Percentiles rank a stretch among this genome's conserved stretches.
Evolutionary conservation across 2,888 invertebrate genomes (phyloP).

Genomic region (Vanessa cardui): DNA sequence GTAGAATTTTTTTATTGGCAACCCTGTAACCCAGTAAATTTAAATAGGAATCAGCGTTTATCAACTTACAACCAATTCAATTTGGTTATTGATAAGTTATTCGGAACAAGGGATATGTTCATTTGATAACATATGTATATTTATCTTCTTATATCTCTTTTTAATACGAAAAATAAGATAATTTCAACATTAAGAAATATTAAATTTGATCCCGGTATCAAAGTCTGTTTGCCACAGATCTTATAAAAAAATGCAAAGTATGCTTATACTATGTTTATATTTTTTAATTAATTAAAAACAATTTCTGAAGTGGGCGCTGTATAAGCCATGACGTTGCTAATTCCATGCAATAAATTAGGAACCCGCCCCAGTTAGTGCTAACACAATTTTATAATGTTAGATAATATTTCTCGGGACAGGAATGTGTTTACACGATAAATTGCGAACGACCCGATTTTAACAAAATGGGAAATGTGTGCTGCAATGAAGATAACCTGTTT

Average conservation of each 20-base stretch:
- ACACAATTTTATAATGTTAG: conserved; percentile 30
- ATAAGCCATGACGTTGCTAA: conserved; percentile 20
- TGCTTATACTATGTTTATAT: background rate
- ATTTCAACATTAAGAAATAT: too few relatives aligned
- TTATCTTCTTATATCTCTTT: too few relatives aligned
- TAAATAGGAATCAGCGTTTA: background rate
- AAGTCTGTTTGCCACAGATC: too few relatives aligned
- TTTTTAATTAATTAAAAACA: background rate
- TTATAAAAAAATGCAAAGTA: too few relatives aligned
- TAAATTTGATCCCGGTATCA: too few relatives aligned
- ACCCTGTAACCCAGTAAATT: background rate
- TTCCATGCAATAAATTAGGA: conserved; percentile 28
- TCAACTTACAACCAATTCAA: background rate
- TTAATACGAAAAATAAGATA: too few relatives aligned
- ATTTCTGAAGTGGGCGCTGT: background rate
- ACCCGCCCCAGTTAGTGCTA: conserved; percentile 26
- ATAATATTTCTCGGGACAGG: conserved; percentile 33
- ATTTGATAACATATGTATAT: too few relatives aligned
- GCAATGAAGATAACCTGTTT: background rate
- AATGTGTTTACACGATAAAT: conserved; percentile 39
- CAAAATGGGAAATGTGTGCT: conserved; percentile 18
- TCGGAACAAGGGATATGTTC: too few relatives aligned
- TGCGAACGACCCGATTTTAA: conserved; percentile 28
- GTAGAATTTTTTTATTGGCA: background rate
- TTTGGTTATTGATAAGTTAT: too few relatives aligned